Evolutionary conservation across 2,888 invertebrate genomes (phyloP).

Genomic region (Frankliniella fusca): DNA sequence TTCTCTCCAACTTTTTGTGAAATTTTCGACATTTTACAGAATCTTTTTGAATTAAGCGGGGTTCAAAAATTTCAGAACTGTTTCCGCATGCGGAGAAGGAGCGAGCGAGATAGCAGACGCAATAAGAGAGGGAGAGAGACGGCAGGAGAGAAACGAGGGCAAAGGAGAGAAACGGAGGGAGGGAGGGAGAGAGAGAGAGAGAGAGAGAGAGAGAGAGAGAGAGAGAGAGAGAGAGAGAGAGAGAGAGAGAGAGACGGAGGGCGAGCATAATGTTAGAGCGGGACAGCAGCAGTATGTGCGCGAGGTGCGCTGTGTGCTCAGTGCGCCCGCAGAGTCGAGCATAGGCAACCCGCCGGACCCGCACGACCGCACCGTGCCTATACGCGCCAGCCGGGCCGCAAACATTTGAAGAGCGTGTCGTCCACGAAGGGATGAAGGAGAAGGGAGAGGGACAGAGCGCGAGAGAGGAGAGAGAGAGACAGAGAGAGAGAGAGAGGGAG

Average conservation of each 20-base stretch:
- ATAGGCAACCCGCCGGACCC: constrained; percentile 17
- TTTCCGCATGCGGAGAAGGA: too few relatives aligned
- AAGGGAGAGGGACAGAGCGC: neutral
- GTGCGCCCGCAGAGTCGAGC: constrained; percentile 18
- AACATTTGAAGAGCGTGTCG: constrained; percentile 6
- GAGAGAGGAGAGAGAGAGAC: neutral
- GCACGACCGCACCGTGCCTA: constrained; percentile 18
- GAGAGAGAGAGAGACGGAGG: neutral
- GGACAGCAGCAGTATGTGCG: neutral
- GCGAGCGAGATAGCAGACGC: too few relatives aligned
- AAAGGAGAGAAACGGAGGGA: neutral
- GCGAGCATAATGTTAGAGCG: neutral
- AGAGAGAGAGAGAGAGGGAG: neutral
- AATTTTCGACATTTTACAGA: too few relatives aligned
- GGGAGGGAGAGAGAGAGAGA: too few relatives aligned
- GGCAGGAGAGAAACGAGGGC: too few relatives aligned
- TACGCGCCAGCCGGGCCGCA: neutral
- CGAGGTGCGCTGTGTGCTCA: neutral
- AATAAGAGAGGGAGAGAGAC: too few relatives aligned
- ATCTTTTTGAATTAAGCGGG: too few relatives aligned
- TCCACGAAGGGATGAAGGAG: neutral
- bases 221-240: neutral
- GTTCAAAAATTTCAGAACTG: too few relatives aligned
- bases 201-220: neutral
- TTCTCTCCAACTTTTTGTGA: too few relatives aligned